Base-by-base conservation (phyloP, 1,140 invertebrate genomes). In the Radopholus similis region DNA sequence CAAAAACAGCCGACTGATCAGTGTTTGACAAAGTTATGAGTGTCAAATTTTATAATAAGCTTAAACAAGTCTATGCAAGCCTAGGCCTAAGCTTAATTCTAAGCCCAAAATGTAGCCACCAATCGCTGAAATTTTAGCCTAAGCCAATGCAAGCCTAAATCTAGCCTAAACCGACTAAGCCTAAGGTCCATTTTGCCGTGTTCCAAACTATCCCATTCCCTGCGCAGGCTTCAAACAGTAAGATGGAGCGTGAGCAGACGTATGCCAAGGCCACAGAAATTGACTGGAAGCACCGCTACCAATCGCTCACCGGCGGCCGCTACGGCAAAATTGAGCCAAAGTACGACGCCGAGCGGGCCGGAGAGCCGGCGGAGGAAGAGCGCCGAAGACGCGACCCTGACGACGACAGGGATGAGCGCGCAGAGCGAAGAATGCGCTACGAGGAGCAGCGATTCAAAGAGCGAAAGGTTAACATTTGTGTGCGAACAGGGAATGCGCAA, bases 201-300 rank as follows among this genome's bases (percentile, higher is more conserved):
- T n/a, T 4, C 44, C 44, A n/a, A 49, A 49, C 26, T 49, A 8
- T 1, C 44, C 18, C 9, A 49, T 49, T 15, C 6, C 11, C 23
- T 6, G 6, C 30, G 23, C 9, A 51, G 56, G 56, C 56, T 26
- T 58, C 56, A 4, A 49, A 49, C 32, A 30, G 23, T 6, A 49
- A 49, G 32, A 64, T 57, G 42, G 34, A 30, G 40, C 30, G 26
- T 11, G 51, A 59, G 21, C 35, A 60, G 21, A 38, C 68, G 4
- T 40, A 51, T n/a, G 57, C 47, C 40, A 59, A 72, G 51, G 62
- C 62, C 8, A 75, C 68, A 6, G 70, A 78, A 44, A 58, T 63
- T 21, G 77, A 78, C 55, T 78, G 77, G 77, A 71, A 66, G 26
- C 73, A 82, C 15, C 71, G 76, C 2, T 79, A 79, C 58, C 59